A percentile compares a stretch with the other conserved stretches of the same genome.
These are phyloP conservation scores for Sylvia atricapilla DNA, from an alignment of 2,113 vertebrate species.

Conservation along the genomic window DNA sequence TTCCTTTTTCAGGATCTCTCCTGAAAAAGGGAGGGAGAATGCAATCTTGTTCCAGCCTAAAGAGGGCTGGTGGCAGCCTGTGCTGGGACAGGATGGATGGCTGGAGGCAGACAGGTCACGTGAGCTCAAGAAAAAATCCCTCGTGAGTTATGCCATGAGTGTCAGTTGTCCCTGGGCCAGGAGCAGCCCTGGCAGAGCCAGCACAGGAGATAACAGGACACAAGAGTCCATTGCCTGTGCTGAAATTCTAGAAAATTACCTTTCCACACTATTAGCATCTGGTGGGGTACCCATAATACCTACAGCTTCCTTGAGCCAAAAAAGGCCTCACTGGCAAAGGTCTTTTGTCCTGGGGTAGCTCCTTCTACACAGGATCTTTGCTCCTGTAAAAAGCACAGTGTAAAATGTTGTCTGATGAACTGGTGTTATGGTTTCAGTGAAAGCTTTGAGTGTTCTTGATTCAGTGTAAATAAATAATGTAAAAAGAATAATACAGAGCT, in stretches of 20 bases:
- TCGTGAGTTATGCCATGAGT: fast-evolving
- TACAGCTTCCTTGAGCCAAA: neutral
- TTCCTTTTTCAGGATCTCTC: neutral
- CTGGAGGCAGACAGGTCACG: neutral
- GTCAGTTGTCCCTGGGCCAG: neutral
- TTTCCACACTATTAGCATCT: neutral
- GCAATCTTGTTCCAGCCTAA: neutral
- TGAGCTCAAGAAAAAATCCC: neutral
- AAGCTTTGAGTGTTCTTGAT: constrained; percentile 22
- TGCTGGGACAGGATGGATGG: neutral
- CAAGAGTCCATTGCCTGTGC: neutral
- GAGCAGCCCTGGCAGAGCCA: neutral
- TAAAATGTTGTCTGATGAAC: neutral
- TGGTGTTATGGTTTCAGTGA: neutral
- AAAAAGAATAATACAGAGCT: constrained; percentile 20
- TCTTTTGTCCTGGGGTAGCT: neutral
- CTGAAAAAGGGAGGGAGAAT: neutral
- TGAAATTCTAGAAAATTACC: neutral
- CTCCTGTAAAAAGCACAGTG: neutral
- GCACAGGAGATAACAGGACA: neutral
- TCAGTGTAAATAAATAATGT: constrained; percentile 40
- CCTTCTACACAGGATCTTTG: neutral
- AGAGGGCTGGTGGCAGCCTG: neutral
- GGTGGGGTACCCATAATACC: neutral
- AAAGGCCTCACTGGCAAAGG: neutral